Conservation (phyloP, 2,797 vertebrate genomes). For the Steatocranus sp. region DNA sequence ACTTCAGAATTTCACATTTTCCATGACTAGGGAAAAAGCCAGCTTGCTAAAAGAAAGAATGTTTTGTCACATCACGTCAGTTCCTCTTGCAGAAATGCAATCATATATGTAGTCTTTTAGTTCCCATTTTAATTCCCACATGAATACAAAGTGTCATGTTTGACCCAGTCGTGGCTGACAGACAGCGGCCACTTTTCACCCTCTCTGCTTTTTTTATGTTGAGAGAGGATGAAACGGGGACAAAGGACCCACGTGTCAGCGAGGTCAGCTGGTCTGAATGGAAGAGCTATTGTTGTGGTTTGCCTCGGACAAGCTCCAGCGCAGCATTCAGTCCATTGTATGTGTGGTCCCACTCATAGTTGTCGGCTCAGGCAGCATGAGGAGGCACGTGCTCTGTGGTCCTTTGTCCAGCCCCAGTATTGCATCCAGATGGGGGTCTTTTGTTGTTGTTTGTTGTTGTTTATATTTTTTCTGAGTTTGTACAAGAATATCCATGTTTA, state of each 20-base stretch:
- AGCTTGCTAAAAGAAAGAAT: not conserved
- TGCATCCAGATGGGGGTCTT: not conserved
- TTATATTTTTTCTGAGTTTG: not conserved
- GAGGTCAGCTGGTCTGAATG: conserved; percentile 54
- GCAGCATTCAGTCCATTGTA: conserved; percentile 35
- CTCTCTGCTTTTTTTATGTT: not conserved
- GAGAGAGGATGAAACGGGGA: not conserved
- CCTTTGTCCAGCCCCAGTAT: fast-evolving
- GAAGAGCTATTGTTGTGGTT: conserved; percentile 46
- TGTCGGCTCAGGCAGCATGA: conserved; percentile 6
- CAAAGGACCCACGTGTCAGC: conserved; percentile 28
- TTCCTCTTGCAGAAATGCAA: not conserved
- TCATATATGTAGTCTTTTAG: not conserved
- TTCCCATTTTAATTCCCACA: not conserved
- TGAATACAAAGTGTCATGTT: not conserved
- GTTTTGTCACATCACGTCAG: not conserved
- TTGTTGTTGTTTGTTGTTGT: not conserved
- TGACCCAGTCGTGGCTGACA: not conserved
- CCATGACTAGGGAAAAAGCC: not conserved
- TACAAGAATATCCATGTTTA: not conserved
- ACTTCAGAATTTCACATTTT: not conserved
- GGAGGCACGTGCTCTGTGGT: not conserved
- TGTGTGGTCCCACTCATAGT: conserved; percentile 27
- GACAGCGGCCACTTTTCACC: not conserved
- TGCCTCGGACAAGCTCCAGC: conserved; percentile 32